Percentiles rank a stretch among this genome's conserved stretches.
These are phyloP conservation scores for Agonopterix arenella DNA, from an alignment of 2,888 invertebrate genomes.

Conservation along the genomic window DNA sequence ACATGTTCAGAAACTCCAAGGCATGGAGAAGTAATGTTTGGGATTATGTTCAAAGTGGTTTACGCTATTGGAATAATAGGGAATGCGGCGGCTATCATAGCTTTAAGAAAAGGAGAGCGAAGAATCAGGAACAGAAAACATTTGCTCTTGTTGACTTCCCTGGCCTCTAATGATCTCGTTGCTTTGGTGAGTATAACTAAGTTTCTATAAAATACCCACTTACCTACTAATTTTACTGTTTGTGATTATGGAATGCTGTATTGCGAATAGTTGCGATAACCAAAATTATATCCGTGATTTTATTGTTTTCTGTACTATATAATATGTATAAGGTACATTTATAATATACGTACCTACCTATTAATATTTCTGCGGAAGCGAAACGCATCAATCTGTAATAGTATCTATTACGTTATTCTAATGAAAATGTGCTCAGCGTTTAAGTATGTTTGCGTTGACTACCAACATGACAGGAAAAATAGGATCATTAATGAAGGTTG, in stretches of 20 bases:
- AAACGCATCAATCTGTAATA: no score
- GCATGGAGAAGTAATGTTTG: neutral
- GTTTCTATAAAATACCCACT: neutral
- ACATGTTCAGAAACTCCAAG: no score
- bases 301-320: no score
- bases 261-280: neutral
- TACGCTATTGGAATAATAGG: conserved; percentile 84
- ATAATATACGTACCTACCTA: neutral
- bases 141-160: conserved; percentile 85
- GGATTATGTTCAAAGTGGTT: conserved; percentile 58
- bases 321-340: no score
- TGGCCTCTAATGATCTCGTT: conserved; percentile 87
- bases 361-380: neutral
- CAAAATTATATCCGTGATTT: neutral
- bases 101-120: conserved; percentile 82
- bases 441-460: no score
- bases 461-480: no score
- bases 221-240: no score
- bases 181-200: conserved; percentile 72
- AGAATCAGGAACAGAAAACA: conserved; percentile 88
- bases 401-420: no score
- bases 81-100: conserved; percentile 85
- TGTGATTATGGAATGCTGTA: no score
- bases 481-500: no score
- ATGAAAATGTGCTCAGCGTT: no score